phyloP scores from a whole-genome alignment of 2,888 invertebrate species.

The Octodonta nipae region DNA sequence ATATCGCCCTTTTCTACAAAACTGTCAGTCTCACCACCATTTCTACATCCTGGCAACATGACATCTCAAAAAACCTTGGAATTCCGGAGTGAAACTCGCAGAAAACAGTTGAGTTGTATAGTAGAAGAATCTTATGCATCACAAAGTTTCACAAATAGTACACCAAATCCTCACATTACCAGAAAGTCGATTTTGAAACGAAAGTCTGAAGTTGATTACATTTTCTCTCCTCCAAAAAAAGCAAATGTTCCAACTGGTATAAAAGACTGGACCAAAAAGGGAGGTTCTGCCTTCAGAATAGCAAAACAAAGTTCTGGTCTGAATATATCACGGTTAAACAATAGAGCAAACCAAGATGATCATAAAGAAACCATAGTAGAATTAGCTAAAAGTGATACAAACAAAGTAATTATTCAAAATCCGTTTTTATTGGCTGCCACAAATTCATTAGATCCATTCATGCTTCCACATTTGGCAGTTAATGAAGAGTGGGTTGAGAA shows the following conservation, averaged over 20 bases:
- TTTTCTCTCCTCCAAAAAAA: conserved; percentile 17
- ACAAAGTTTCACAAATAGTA: too few relatives aligned
- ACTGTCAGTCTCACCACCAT: too few relatives aligned
- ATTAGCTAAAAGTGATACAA: conserved; percentile 13
- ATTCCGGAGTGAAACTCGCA: too few relatives aligned
- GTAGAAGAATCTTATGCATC: too few relatives aligned
- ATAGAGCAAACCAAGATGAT: conserved; percentile 4
- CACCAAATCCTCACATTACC: too few relatives aligned
- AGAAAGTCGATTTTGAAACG: conserved; percentile 12
- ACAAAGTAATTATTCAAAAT: conserved; percentile 18
- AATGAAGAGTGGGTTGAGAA: conserved; percentile 54
- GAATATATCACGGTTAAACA: conserved; percentile 13
- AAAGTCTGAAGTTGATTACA: conserved; percentile 15
- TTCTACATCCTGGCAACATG: too few relatives aligned
- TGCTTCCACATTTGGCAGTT: conserved; percentile 49
- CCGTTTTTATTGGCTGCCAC: conserved; percentile 24
- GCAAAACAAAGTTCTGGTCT: conserved; percentile 17
- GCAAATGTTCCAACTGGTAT: conserved; percentile 9
- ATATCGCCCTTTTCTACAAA: too few relatives aligned
- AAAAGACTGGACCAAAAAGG: conserved; percentile 19
- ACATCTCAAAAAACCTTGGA: too few relatives aligned
- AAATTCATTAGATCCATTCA: conserved; percentile 24
- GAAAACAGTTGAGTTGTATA: too few relatives aligned
- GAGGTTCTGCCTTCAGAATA: conserved; percentile 13
- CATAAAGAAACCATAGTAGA: conserved; percentile 4